These are phyloP conservation scores for Aythya fuligula DNA, from an alignment of 2,797 vertebrate species.

Conservation along the genomic window DNA sequence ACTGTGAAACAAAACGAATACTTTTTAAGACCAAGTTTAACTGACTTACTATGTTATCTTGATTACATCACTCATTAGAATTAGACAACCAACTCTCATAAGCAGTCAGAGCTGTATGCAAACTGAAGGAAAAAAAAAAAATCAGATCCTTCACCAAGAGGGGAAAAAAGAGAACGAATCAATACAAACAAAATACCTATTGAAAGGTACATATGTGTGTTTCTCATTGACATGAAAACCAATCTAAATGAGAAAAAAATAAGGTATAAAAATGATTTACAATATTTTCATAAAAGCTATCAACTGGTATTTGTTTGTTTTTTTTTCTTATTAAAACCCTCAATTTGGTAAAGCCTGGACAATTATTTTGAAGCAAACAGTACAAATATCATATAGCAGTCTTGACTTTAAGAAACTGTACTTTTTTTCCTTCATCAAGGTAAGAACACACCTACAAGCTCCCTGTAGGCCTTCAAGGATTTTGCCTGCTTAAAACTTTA, in stretches of 20 bases:
- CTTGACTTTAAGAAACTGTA: not conserved
- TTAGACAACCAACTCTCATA: not conserved
- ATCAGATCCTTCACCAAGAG: not conserved
- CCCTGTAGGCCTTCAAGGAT: not conserved
- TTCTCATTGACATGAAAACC: not conserved
- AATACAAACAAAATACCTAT: not conserved
- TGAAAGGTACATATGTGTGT: fast-evolving
- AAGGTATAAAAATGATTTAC: fast-evolving
- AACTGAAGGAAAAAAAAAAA: not conserved
- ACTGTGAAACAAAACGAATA: not conserved
- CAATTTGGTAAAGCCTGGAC: not conserved
- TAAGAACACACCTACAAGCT: not conserved
- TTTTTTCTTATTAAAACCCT: not conserved
- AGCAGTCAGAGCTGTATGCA: not conserved
- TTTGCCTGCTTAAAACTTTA: not conserved
- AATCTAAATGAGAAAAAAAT: not conserved
- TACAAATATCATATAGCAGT: not conserved
- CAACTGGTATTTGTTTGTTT: not conserved
- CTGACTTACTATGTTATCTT: not conserved
- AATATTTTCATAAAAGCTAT: not conserved
- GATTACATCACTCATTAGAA: not conserved
- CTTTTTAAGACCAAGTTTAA: not conserved
- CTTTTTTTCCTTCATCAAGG: not conserved
- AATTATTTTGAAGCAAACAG: not conserved
- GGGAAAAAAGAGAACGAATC: not conserved